A percentile compares a stretch with the other conserved stretches of the same genome.
Evolutionary conservation across 2,888 invertebrate species (phyloP).

Genomic region (Esperia sulphurella): DNA sequence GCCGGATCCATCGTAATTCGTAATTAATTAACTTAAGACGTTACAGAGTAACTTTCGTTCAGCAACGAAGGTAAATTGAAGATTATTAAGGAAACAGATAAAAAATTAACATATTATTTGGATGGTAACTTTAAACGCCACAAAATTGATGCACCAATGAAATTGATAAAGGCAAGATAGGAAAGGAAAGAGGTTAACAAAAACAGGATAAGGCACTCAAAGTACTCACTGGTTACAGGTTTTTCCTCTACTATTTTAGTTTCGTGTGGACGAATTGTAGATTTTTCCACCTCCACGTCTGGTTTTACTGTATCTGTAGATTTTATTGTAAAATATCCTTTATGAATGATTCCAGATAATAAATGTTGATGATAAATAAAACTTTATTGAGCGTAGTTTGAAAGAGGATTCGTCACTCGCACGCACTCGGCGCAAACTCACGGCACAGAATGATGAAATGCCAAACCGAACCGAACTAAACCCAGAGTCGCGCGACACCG

Average conservation of each 20-base stretch:
- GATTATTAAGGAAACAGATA: constrained; percentile 11
- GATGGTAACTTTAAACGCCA: constrained; percentile 36
- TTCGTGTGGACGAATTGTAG: constrained; percentile 60
- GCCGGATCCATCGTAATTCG: no score
- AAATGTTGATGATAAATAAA: neutral
- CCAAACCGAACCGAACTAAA: constrained; percentile 21
- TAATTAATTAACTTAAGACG: no score
- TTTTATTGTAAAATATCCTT: constrained; percentile 65
- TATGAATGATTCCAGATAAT: constrained; percentile 33
- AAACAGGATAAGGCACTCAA: constrained; percentile 39
- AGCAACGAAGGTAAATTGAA: constrained; percentile 5
- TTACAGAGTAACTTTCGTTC: no score
- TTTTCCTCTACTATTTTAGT: constrained; percentile 62
- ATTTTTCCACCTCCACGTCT: constrained; percentile 70
- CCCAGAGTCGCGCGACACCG: constrained; percentile 38
- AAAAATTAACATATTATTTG: no score
- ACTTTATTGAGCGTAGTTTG: neutral
- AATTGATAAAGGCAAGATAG: constrained; percentile 31
- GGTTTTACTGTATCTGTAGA: constrained; percentile 71
- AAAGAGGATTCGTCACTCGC: constrained; percentile 19
- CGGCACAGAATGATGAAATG: constrained; percentile 42
- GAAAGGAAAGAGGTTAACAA: constrained; percentile 39
- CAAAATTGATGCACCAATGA: constrained; percentile 39
- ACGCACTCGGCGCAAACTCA: constrained; percentile 42
- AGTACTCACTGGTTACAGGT: constrained; percentile 72